Evolutionary conservation across 2,888 invertebrate species (phyloP).

Genomic region (Dicyrtomina minuta): DNA sequence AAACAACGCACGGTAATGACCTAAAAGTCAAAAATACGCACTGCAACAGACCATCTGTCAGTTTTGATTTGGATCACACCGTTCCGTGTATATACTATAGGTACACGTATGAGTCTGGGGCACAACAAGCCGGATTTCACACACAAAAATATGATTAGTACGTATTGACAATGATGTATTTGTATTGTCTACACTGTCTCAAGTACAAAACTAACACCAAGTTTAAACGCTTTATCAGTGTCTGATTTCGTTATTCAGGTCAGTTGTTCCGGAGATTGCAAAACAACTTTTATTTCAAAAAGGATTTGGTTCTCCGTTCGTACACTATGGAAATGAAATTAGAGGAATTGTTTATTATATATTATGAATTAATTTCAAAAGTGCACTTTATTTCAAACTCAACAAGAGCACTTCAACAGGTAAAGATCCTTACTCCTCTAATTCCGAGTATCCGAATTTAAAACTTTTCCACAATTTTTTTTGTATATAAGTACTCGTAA

Average conservation of each 20-base stretch:
- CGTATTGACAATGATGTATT: not conserved
- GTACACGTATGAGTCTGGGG: too few relatives aligned
- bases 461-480: too few relatives aligned
- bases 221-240: too few relatives aligned
- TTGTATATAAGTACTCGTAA: too few relatives aligned
- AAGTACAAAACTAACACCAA: too few relatives aligned
- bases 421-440: not conserved
- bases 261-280: not conserved
- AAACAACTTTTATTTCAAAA: not conserved
- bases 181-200: not conserved
- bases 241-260: too few relatives aligned
- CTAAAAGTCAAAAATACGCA: slow-evolving; percentile 9
- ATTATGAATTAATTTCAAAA: not conserved
- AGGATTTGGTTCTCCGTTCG: too few relatives aligned
- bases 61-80: not conserved
- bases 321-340: too few relatives aligned
- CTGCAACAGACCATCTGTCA: not conserved
- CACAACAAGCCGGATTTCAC: not conserved
- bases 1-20: slow-evolving; percentile 2
- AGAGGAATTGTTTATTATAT: not conserved
- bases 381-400: not conserved
- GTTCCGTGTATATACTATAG: not conserved
- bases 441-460: too few relatives aligned
- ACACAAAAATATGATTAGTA: not conserved
- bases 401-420: slow-evolving; percentile 13